Percentiles rank a stretch among this genome's conserved stretches.
Evolutionary conservation across 2,113 vertebrate species (phyloP).

Genomic region (Elgaria multicarinata): DNA sequence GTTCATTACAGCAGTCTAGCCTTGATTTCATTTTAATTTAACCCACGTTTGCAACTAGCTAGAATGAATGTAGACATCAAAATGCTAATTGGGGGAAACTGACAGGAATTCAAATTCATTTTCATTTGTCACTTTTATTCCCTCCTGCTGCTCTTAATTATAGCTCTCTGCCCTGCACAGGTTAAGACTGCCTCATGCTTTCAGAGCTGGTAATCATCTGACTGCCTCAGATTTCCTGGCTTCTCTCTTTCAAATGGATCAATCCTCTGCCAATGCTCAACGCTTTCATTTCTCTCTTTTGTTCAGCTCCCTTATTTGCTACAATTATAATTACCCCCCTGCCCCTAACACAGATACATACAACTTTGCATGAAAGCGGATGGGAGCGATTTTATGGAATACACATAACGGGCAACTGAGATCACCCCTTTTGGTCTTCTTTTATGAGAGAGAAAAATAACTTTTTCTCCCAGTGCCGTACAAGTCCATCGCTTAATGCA

Average conservation of each 20-base stretch:
- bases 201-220: constrained; percentile 60
- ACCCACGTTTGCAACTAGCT: constrained; percentile 66
- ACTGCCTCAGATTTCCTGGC: constrained; percentile 65
- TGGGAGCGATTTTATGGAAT: constrained; percentile 68
- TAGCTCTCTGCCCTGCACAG: constrained; percentile 70
- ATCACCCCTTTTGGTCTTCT: constrained; percentile 41
- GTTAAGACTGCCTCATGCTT: constrained; percentile 67
- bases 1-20: background rate
- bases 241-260: constrained; percentile 68
- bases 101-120: constrained; percentile 74
- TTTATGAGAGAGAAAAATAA: constrained; percentile 56
- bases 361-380: constrained; percentile 64
- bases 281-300: constrained; percentile 69
- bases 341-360: background rate
- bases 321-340: constrained; percentile 62
- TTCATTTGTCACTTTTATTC: constrained; percentile 52
- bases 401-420: constrained; percentile 66
- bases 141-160: constrained; percentile 69
- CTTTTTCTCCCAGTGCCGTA: constrained; percentile 22
- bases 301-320: constrained; percentile 60
- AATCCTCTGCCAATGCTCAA: constrained; percentile 69
- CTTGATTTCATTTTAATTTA: constrained; percentile 39
- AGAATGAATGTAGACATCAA: constrained; percentile 71
- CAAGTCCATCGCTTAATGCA: constrained; percentile 65
- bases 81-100: constrained; percentile 71